These are phyloP conservation scores for Phenganax stokvisi DNA, from an alignment of 92 coral and sea anemone species.

Conservation along the genomic window DNA sequence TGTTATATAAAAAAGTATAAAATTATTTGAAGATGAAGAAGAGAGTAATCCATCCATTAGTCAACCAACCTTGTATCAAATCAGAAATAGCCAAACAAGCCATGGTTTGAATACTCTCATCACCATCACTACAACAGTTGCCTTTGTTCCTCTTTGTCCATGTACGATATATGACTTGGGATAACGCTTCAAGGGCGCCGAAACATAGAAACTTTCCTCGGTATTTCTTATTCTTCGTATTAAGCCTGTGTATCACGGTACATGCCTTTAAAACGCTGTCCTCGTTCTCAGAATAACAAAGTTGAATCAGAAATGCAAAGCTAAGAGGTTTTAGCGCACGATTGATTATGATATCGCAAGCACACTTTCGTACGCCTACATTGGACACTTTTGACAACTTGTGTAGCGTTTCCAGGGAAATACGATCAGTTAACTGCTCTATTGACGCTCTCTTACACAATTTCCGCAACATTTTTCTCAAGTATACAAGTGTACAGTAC, in stretches of 20 bases:
- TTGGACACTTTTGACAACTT: conserved; percentile 71
- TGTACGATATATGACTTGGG: conserved; percentile 66
- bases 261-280: conserved; percentile 71
- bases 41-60: conserved; percentile 1
- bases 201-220: conserved; percentile 49
- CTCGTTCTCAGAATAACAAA: conserved; percentile 63
- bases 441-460: conserved; percentile 67
- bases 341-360: conserved; percentile 65
- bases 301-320: conserved; percentile 59
- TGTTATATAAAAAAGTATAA: too few relatives aligned
- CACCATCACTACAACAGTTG: conserved; percentile 54
- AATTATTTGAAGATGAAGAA: too few relatives aligned
- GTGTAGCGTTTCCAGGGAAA: conserved; percentile 67
- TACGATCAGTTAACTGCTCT: conserved; percentile 61
- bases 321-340: conserved; percentile 68
- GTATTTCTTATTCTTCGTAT: conserved; percentile 57
- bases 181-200: conserved; percentile 66
- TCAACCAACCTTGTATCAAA: conserved; percentile 57
- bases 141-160: conserved; percentile 58
- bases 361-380: conserved; percentile 67
- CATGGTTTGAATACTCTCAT: conserved; percentile 59
- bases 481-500: conserved; percentile 60
- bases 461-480: conserved; percentile 66
- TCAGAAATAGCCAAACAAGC: conserved; percentile 76
- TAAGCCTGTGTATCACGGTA: conserved; percentile 62